Evolutionary conservation across 2,797 vertebrate genomes (phyloP).

Genomic region (Erpetoichthys calabaricus): DNA sequence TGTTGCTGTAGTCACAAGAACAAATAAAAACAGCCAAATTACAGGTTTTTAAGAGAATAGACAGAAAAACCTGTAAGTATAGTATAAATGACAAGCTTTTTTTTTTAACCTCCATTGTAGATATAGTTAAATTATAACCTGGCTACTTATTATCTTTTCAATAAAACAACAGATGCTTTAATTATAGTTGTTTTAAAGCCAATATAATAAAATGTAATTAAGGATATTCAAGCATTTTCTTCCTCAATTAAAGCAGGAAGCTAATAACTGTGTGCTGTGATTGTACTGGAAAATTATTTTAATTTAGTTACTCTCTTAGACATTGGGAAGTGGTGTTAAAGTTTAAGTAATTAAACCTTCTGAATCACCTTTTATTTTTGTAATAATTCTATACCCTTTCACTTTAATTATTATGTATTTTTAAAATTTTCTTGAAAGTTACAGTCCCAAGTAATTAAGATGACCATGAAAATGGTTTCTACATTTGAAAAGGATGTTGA

Average conservation of each 20-base stretch:
- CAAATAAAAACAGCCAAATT: too few species aligned
- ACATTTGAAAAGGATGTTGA: too few species aligned
- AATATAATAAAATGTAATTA: constrained; percentile 8
- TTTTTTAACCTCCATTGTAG: too few species aligned
- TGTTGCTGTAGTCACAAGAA: too few species aligned
- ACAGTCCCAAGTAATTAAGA: too few species aligned
- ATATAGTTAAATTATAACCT: constrained; percentile 1
- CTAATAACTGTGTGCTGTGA: constrained; percentile 2
- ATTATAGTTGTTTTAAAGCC: constrained; percentile 7
- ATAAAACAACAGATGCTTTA: constrained; percentile 6
- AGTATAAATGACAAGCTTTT: too few species aligned
- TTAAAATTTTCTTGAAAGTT: too few species aligned
- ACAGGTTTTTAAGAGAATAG: too few species aligned
- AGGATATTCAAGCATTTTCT: constrained; percentile 1
- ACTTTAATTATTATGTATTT: too few species aligned
- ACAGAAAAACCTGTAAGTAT: too few species aligned
- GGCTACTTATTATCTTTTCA: background rate
- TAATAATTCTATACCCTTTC: too few species aligned
- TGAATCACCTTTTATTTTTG: background rate
- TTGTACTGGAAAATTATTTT: background rate
- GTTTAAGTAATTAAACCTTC: background rate
- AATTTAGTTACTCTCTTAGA: background rate
- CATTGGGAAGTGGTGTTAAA: background rate
- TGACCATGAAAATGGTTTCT: too few species aligned
- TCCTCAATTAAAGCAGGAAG: background rate